Evolutionary conservation across 2,888 invertebrate genomes (phyloP).

Genomic region (Eucera pruinosa): DNA sequence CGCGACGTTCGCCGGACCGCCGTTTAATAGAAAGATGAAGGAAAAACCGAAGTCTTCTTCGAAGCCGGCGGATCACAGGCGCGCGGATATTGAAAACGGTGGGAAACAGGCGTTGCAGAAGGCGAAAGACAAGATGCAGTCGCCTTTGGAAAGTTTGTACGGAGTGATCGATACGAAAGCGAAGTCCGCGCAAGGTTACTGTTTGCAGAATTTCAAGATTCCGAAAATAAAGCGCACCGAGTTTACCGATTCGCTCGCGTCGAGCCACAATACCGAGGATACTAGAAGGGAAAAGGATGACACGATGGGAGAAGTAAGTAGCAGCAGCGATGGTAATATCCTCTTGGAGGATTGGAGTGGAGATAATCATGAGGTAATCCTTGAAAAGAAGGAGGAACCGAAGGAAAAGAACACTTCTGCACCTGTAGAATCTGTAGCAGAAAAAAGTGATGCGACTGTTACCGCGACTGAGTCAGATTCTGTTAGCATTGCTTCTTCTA

Average conservation of each 20-base stretch:
- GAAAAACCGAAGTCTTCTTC: slow-evolving; percentile 60
- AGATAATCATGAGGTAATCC: background rate
- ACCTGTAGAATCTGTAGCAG: background rate
- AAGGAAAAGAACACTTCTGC: slow-evolving; percentile 6
- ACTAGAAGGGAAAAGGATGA: slow-evolving; percentile 60
- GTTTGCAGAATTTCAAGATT: slow-evolving; percentile 86
- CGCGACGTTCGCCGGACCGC: background rate
- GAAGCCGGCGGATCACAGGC: slow-evolving; percentile 65
- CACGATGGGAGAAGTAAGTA: slow-evolving; percentile 71
- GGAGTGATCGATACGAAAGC: slow-evolving; percentile 81
- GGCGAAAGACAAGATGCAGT: slow-evolving; percentile 81
- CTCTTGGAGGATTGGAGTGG: slow-evolving; percentile 44
- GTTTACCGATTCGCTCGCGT: slow-evolving; percentile 55
- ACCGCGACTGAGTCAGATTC: slow-evolving; percentile 47
- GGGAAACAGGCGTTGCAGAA: slow-evolving; percentile 58
- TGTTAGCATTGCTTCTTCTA: slow-evolving; percentile 12
- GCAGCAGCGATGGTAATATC: slow-evolving; percentile 67
- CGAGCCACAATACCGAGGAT: slow-evolving; percentile 35
- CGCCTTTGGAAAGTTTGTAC: slow-evolving; percentile 85
- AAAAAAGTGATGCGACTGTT: slow-evolving; percentile 16
- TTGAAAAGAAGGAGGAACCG: slow-evolving; percentile 19
- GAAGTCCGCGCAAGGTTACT: slow-evolving; percentile 84
- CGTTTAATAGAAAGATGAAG: slow-evolving; percentile 48
- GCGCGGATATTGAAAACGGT: slow-evolving; percentile 45
- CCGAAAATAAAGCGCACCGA: slow-evolving; percentile 85